A percentile compares a stretch with the other conserved stretches of the same genome.
Evolutionary conservation across 2,888 invertebrate genomes (phyloP).

Genomic region (Luperina nickerlii): DNA sequence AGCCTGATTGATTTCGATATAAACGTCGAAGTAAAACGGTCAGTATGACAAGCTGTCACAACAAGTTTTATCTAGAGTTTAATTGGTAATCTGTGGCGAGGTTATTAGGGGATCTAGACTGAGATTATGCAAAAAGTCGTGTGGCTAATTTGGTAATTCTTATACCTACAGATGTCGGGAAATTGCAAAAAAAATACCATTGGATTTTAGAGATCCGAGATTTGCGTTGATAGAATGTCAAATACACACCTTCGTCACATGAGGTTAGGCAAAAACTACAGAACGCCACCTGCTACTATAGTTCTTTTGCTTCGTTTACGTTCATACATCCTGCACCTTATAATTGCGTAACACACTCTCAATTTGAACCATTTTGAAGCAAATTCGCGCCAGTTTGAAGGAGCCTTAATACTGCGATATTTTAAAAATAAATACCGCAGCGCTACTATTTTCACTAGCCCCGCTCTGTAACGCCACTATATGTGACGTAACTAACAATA

Average conservation of each 20-base stretch:
- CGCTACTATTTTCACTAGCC: background rate
- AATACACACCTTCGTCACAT: too few species aligned
- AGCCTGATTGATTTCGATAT: constrained; percentile 53
- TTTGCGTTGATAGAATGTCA: background rate
- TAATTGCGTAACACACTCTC: too few species aligned
- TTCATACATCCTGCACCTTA: too few species aligned
- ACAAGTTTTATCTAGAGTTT: constrained; percentile 33
- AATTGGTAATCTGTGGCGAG: constrained; percentile 32
- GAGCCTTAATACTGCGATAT: too few species aligned
- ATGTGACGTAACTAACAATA: background rate
- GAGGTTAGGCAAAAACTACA: too few species aligned
- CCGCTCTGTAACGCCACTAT: background rate
- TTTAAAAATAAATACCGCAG: background rate
- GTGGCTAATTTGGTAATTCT: constrained; percentile 1
- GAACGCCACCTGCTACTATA: too few species aligned
- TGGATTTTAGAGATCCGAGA: too few species aligned
- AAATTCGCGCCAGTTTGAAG: too few species aligned
- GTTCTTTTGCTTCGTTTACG: too few species aligned
- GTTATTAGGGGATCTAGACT: constrained; percentile 11
- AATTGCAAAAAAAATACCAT: background rate
- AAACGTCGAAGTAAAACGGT: constrained; percentile 37
- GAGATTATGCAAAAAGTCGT: constrained; percentile 28
- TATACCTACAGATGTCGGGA: background rate
- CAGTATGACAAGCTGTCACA: constrained; percentile 54
- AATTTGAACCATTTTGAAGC: too few species aligned